Base-by-base conservation (phyloP, 1,140 invertebrate genomes). In the Megathymus violae region DNA sequence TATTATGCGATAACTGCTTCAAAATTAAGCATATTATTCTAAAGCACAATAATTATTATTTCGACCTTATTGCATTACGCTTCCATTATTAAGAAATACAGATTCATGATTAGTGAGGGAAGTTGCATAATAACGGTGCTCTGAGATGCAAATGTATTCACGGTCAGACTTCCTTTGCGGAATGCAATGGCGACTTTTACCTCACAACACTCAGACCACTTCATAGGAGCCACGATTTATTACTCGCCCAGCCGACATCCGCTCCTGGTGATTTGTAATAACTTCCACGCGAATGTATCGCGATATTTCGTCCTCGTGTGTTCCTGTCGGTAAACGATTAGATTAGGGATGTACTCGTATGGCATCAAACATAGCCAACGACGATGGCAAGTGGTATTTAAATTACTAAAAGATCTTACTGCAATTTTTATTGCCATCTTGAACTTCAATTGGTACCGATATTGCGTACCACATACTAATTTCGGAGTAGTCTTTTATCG, bases 341-440 rank as follows among this genome's bases (percentile, higher is more conserved):
- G 68, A 82, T 78, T 31, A 65, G 80, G 69, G 76, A 81, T 80
- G 67, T n/a, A n/a, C n/a, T n/a, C n/a, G n/a, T 71, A 60, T 22
- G 19, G 5, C 2, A 71, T 69, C 73, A 74, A 11, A 74, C 65
- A 60, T 73, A 71, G 77, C 76, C 46, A 51, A 72, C 31, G 50
- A 72, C 67, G 60, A 74, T 59, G 46, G 47, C 66, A 65, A 74
- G 64, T 78, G 72, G 54, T 74, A 78, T 83, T 83, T 71, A 75
- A 70, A n/a, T 47, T 43, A 64, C 48, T 40, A 36, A 69, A 46
- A 17, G 44, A 19, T 17, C 34, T 41, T 40, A 65, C 67, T 46
- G 64, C 54, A 60, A 74, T 66, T 74, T 80, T 78, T 79, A 82
- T 80, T 71, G 61, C 69, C 60, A 40, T 63, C 64, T 47, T 56